phyloP scores from a whole-genome alignment of 1,140 invertebrate genomes.

The Apis laboriosa region DNA sequence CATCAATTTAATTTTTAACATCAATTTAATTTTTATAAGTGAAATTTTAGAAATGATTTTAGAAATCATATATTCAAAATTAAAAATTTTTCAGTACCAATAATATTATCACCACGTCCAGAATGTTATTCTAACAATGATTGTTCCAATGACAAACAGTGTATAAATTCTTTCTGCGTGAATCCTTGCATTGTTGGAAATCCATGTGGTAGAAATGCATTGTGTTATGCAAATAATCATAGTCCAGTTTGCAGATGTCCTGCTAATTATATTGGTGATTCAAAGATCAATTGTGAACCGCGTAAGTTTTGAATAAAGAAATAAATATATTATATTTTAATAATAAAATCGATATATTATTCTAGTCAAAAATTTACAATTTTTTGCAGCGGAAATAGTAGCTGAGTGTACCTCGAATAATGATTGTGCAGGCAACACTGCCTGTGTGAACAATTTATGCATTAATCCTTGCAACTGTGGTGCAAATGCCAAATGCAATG shows the following conservation, averaged over 20 bases:
- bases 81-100: conserved; percentile 76
- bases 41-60: no score
- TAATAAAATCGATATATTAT: not conserved
- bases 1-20: not conserved
- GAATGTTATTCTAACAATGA: conserved; percentile 90
- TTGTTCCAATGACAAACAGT: conserved; percentile 87
- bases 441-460: conserved; percentile 90
- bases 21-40: not conserved
- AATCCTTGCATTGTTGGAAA: conserved; percentile 88
- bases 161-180: conserved; percentile 87
- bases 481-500: conserved; percentile 88
- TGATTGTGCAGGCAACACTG: conserved; percentile 89
- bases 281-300: conserved; percentile 87
- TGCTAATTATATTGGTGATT: conserved; percentile 88
- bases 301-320: conserved; percentile 82
- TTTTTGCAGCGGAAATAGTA: conserved; percentile 80
- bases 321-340: not conserved
- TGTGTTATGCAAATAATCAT: conserved; percentile 90
- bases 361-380: not conserved
- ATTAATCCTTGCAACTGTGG: conserved; percentile 93
- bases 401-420: conserved; percentile 88
- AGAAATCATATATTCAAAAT: no score
- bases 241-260: conserved; percentile 90
- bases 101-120: conserved; percentile 79
- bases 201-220: conserved; percentile 88